Conservation (phyloP, 2,113 vertebrate genomes). For the Herpetotheres cachinnans region DNA sequence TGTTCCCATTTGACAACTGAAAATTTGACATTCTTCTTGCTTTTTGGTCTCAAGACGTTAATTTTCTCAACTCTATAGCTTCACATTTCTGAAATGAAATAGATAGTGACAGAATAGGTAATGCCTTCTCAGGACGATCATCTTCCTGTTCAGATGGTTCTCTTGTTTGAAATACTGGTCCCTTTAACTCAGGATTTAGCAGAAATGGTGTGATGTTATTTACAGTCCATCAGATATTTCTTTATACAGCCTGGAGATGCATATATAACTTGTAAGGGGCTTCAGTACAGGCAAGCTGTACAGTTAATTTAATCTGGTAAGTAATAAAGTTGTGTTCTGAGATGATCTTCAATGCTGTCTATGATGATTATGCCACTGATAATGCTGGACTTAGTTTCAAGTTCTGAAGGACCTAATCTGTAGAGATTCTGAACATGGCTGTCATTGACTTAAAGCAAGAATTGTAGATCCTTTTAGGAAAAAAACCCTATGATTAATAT, state of each 20-base stretch:
- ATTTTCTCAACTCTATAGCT: not conserved
- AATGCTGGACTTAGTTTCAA: not conserved
- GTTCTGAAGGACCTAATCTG: not conserved
- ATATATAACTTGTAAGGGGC: not conserved
- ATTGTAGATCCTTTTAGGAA: not conserved
- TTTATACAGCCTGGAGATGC: fast-evolving
- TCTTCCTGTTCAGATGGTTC: not conserved
- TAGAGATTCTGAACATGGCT: not conserved
- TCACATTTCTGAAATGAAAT: not conserved
- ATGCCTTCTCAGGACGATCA: not conserved
- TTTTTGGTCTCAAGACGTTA: not conserved
- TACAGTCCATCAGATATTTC: not conserved
- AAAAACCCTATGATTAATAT: not conserved
- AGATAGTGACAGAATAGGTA: not conserved
- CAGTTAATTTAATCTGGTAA: not conserved
- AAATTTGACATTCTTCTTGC: not conserved
- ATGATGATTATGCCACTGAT: not conserved
- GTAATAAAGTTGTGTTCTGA: not conserved
- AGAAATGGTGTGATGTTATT: not conserved
- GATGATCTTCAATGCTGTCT: not conserved
- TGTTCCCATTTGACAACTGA: not conserved
- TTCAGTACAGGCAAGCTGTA: not conserved
- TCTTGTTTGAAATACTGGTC: not conserved
- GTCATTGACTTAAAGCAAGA: not conserved
- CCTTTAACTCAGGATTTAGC: not conserved